phyloP scores from a whole-genome alignment of 2,888 invertebrate genomes.

The Tetheella fluctuosa region DNA sequence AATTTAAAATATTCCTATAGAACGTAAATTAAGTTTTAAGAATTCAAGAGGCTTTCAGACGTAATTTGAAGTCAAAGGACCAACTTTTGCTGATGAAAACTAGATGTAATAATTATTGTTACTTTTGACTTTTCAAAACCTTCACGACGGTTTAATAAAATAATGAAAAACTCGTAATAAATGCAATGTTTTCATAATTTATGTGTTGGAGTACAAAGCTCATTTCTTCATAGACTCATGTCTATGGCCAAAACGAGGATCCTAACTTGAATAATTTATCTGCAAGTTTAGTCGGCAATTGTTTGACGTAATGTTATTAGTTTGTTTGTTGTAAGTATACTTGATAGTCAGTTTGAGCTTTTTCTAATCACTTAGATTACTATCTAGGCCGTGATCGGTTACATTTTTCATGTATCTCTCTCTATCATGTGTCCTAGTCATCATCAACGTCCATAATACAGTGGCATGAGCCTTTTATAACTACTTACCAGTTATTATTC shows the following conservation, averaged over 20 bases:
- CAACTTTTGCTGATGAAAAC: no score
- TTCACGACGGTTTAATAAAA: background rate
- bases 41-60: no score
- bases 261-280: slow-evolving; percentile 10
- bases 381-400: background rate
- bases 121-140: background rate
- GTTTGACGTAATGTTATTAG: background rate
- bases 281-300: background rate
- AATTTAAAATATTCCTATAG: background rate
- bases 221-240: background rate
- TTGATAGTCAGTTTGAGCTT: no score
- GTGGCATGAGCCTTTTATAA: no score
- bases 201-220: slow-evolving; percentile 5
- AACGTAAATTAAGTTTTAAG: no score
- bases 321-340: background rate
- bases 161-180: slow-evolving; percentile 1
- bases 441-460: no score
- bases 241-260: background rate
- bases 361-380: no score
- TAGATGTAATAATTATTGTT: background rate
- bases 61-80: no score
- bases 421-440: no score
- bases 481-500: no score
- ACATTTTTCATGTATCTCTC: no score
- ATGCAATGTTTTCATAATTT: slow-evolving; percentile 6